Evolutionary conservation across 2,888 invertebrate genomes (phyloP), one percentile per base, ranked within the genome.

Genomic region (Sinodicranocentrus sp.): DNA sequence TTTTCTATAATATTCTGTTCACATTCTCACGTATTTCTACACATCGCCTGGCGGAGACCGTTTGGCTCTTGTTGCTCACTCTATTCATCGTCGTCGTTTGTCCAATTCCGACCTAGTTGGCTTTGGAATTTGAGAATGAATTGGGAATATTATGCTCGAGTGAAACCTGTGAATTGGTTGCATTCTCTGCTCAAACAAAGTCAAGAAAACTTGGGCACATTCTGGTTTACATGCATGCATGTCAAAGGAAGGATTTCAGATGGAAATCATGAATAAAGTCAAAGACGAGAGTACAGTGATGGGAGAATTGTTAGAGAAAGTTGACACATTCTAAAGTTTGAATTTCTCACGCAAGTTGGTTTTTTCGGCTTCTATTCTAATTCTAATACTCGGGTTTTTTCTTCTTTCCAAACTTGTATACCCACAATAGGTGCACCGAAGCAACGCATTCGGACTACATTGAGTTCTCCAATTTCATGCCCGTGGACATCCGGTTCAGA

Each of bases 401-500:
- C 1, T 59, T 44, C 21, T 79, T 39, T 52, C 19, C 13, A 13
- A n/a, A 17, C 17, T 17, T 13, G 17, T 48, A 48, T 8, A 21
- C 19, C 19, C 54, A 54, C 23, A 28, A 17, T 71, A 98, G 98
- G 88, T 99, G 98, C 90, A 96, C 96, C 89, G 95, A 95, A 82
- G 93, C 94, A 61, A 95, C 97, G 1, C 96, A 96, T 48, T 98
- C 98, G 90, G 99, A 99, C 91, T 98, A 95, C 91, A 95, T 99
- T 75, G 97, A 98, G 91, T 97, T 99, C 91, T 98, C 98, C 67
- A 99, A 98, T 92, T 97, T 95, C 90, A 94, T 96, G 93, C 94
- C 95, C 85, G 94, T 95, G 89, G 98, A 99, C 92, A 93, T 95
- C 90, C 97, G 97, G 91, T 96, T 95, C 91, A 93, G 94, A 67